Percentiles rank a stretch among this genome's conserved stretches.
These are phyloP conservation scores for Chrysomallon squamiferum DNA, from an alignment of 1,140 invertebrate species.

Conservation along the genomic window DNA sequence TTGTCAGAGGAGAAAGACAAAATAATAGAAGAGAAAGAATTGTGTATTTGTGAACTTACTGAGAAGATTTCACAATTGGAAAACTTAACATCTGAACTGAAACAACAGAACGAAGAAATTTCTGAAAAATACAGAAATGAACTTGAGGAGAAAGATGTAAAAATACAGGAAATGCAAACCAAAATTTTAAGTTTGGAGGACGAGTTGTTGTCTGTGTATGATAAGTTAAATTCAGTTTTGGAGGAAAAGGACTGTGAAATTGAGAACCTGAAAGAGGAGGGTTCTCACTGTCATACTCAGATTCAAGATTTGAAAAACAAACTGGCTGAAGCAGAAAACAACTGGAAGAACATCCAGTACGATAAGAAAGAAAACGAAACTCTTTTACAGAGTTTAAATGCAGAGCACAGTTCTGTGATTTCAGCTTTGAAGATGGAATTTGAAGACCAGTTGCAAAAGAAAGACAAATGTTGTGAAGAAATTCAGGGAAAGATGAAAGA, in stretches of 20 bases:
- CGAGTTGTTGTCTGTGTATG: conserved; percentile 42
- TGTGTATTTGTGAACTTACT: not conserved
- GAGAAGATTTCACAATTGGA: conserved; percentile 17
- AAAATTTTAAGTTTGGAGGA: conserved; percentile 29
- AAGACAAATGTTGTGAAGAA: conserved; percentile 46
- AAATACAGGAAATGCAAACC: conserved; percentile 20
- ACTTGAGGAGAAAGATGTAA: conserved; percentile 33
- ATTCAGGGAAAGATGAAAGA: conserved; percentile 47
- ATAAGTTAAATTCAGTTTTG: conserved; percentile 41
- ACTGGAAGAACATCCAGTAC: conserved; percentile 9
- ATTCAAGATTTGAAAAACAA: conserved; percentile 10
- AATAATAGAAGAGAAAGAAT: not conserved
- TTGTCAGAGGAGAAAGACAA: not conserved
- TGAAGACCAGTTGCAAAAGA: conserved; percentile 28
- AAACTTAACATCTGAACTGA: conserved; percentile 28
- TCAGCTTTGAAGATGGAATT: conserved; percentile 18
- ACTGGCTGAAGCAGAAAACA: conserved; percentile 21
- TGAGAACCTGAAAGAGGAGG: conserved; percentile 24
- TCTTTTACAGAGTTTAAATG: not conserved
- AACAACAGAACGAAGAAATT: conserved; percentile 36
- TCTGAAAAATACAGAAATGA: conserved; percentile 23
- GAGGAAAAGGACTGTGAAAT: conserved; percentile 41
- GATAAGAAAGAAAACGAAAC: conserved; percentile 4
- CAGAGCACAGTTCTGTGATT: conserved; percentile 9
- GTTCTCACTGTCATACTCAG: conserved; percentile 5